A percentile compares a stretch with the other conserved stretches of the same genome.
These are phyloP conservation scores for Bedellia somnulentella DNA, from an alignment of 2,888 invertebrate species.

Conservation along the genomic window DNA sequence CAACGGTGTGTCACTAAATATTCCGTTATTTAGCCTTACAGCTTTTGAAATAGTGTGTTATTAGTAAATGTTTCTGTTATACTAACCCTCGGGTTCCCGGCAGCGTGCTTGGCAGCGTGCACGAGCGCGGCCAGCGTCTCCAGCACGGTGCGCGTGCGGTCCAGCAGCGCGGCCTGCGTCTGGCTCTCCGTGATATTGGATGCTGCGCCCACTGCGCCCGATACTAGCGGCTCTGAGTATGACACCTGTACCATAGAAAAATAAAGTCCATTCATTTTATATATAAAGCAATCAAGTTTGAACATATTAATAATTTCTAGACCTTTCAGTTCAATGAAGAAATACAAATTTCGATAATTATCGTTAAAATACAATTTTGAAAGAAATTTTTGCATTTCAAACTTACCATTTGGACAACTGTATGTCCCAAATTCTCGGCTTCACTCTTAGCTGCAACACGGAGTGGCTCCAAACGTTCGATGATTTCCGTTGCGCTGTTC, in stretches of 20 bases:
- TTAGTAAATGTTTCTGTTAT: background rate
- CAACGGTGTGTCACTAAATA: too few species aligned
- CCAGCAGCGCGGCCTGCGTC: constrained; percentile 83
- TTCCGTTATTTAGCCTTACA: too few species aligned
- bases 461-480: constrained; percentile 84
- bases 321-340: too few species aligned
- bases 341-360: too few species aligned
- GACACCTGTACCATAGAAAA: constrained; percentile 51
- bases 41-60: too few species aligned
- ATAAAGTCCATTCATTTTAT: background rate
- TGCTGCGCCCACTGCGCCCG: constrained; percentile 82
- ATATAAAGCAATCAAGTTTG: background rate
- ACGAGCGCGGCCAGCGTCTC: constrained; percentile 90
- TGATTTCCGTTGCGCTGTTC: constrained; percentile 76
- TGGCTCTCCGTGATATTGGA: constrained; percentile 87
- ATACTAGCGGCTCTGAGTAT: constrained; percentile 85
- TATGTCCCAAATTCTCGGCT: constrained; percentile 91
- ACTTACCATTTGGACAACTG: constrained; percentile 72
- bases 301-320: too few species aligned
- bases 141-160: constrained; percentile 91
- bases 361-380: too few species aligned
- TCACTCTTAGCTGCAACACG: constrained; percentile 84
- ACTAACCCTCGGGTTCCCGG: constrained; percentile 85
- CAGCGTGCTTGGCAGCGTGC: constrained; percentile 83
- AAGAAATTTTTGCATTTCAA: too few species aligned